phyloP scores from a whole-genome alignment of 2,113 vertebrate genomes.

The Prietella phreatophila region DNA sequence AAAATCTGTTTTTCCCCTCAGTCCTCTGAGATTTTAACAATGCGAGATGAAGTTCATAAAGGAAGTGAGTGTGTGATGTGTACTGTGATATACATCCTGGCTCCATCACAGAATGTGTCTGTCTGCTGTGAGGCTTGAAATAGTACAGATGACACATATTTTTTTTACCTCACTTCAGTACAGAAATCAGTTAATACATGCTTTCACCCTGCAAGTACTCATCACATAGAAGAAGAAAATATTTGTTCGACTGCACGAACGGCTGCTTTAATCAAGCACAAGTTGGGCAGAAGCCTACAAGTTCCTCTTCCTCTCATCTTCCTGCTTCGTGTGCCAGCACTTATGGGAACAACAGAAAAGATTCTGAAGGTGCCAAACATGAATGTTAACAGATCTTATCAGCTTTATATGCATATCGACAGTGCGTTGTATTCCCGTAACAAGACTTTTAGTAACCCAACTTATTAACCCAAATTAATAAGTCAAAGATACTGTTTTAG shows the following conservation, averaged over 20 bases:
- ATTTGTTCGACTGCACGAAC: neutral
- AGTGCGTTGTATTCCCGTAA: constrained; percentile 13
- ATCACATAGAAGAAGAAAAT: neutral
- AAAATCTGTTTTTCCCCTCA: constrained; percentile 53
- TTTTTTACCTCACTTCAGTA: neutral
- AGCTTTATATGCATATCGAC: neutral
- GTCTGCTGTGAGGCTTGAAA: constrained; percentile 28
- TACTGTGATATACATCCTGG: constrained; percentile 59
- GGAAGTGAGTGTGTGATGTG: constrained; percentile 53
- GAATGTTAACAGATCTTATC: constrained; percentile 31
- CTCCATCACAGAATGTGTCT: constrained; percentile 47
- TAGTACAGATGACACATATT: constrained; percentile 5
- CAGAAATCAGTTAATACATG: neutral
- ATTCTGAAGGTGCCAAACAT: constrained; percentile 13
- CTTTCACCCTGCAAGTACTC: neutral
- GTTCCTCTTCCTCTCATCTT: constrained; percentile 13
- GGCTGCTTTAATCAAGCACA: neutral
- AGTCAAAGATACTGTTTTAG: neutral
- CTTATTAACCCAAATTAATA: neutral
- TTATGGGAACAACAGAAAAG: constrained; percentile 37
- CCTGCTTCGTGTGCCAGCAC: neutral
- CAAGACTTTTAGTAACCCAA: neutral
- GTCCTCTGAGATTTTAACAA: neutral
- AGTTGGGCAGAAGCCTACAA: neutral
- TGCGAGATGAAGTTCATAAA: constrained; percentile 52